phyloP scores from a whole-genome alignment of 2,888 invertebrate genomes.

The Panzeria rudis region DNA sequence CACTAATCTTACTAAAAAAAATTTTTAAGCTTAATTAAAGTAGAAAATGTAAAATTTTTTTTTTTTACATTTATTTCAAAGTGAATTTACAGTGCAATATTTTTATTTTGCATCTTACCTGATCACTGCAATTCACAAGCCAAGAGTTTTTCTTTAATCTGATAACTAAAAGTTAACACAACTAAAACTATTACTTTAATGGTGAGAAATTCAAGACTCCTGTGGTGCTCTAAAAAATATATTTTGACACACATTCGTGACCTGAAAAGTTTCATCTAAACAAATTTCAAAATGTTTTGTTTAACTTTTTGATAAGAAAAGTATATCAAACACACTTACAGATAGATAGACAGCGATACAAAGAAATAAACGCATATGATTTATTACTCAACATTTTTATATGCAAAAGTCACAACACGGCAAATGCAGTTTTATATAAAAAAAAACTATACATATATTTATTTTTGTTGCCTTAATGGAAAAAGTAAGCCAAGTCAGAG shows the following conservation, averaged over 20 bases:
- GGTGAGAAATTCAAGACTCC: slow-evolving; percentile 38
- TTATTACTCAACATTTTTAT: slow-evolving; percentile 51
- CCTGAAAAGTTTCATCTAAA: slow-evolving; percentile 63
- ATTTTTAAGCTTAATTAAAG: too few relatives aligned
- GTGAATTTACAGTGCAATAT: background rate
- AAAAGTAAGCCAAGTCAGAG: slow-evolving; percentile 63
- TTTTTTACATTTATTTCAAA: too few relatives aligned
- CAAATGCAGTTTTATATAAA: slow-evolving; percentile 53
- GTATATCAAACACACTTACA: slow-evolving; percentile 48
- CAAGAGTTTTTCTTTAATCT: background rate
- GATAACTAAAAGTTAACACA: background rate
- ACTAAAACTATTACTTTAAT: slow-evolving; percentile 6
- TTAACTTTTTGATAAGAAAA: slow-evolving; percentile 64
- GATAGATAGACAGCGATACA: slow-evolving; percentile 5
- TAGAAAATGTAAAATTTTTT: too few relatives aligned
- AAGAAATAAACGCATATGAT: slow-evolving; percentile 30
- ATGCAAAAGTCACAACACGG: slow-evolving; percentile 64
- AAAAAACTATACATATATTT: slow-evolving; percentile 13
- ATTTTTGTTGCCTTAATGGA: slow-evolving; percentile 57
- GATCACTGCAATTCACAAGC: background rate
- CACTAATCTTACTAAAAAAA: too few relatives aligned
- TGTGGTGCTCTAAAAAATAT: slow-evolving; percentile 63
- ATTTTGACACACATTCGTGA: slow-evolving; percentile 71
- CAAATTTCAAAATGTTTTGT: slow-evolving; percentile 55
- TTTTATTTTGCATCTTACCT: background rate